These are phyloP conservation scores for Drosophila anomelani DNA, from an alignment of 2,888 invertebrate genomes.

Conservation along the genomic window DNA sequence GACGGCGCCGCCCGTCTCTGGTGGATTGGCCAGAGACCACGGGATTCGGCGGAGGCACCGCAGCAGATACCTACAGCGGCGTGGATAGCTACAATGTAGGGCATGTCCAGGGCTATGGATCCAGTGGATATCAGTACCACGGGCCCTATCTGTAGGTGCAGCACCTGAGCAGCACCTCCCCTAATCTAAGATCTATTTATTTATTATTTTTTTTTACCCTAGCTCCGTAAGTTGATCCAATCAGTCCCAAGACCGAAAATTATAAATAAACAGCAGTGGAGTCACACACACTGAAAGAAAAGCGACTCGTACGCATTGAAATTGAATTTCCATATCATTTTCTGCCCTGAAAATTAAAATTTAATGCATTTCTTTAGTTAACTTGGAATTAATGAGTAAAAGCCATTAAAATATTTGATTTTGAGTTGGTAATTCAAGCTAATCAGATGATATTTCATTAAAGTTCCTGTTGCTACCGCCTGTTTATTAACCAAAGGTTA, in stretches of 20 bases:
- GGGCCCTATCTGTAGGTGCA: conserved; percentile 59
- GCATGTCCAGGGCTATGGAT: conserved; percentile 75
- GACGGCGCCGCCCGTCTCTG: conserved; percentile 54
- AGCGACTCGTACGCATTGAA: background rate
- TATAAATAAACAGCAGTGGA: conserved; percentile 2
- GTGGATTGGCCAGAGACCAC: conserved; percentile 48
- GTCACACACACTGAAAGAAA: conserved; percentile 1
- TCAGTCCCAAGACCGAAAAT: conserved; percentile 1
- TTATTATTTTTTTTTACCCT: conserved; percentile 42
- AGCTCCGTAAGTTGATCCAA: conserved; percentile 50
- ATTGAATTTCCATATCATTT: background rate
- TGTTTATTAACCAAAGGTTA: background rate
- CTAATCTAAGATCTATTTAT: conserved; percentile 51
- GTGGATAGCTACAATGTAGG: conserved; percentile 80
- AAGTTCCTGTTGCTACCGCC: background rate
- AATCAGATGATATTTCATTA: background rate
- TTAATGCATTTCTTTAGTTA: background rate
- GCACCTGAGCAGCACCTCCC: background rate
- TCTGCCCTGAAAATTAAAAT: background rate
- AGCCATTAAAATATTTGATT: background rate
- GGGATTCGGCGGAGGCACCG: conserved; percentile 37
- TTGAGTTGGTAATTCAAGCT: background rate
- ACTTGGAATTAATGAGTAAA: background rate
- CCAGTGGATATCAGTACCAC: conserved; percentile 71
- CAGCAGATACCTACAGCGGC: conserved; percentile 73